phyloP scores from a whole-genome alignment of 2,888 invertebrate genomes.

The Cerastis leucographa region DNA sequence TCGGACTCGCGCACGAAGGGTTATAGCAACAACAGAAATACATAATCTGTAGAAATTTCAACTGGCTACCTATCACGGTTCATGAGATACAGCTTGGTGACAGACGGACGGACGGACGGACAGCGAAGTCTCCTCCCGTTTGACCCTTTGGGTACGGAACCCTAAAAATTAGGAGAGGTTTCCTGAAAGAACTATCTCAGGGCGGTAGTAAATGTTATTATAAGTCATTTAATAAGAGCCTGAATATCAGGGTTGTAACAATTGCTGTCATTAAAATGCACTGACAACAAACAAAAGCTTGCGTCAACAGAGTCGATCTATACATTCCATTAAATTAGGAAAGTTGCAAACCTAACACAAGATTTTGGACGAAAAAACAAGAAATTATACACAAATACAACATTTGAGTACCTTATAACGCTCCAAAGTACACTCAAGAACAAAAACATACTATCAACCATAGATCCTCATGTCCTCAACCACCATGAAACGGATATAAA shows the following conservation, averaged over 20 bases:
- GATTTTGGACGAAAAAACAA: neutral
- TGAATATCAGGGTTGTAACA: neutral
- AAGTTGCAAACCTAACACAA: neutral
- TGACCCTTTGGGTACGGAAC: too few species aligned
- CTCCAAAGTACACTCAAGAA: constrained; percentile 5
- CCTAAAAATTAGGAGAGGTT: neutral
- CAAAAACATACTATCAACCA: constrained; percentile 4
- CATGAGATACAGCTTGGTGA: too few species aligned
- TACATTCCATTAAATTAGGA: neutral
- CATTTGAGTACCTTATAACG: constrained; percentile 4
- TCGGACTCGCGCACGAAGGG: too few species aligned
- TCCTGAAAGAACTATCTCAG: neutral
- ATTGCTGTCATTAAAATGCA: neutral
- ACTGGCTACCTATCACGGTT: too few species aligned
- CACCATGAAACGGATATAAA: constrained; percentile 26
- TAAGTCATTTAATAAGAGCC: neutral
- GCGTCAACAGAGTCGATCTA: neutral
- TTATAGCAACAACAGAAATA: too few species aligned
- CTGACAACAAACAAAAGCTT: neutral
- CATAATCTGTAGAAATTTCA: too few species aligned
- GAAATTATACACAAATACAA: neutral
- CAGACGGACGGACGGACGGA: too few species aligned
- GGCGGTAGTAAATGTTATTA: neutral
- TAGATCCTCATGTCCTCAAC: neutral
- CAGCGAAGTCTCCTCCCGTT: too few species aligned